Base-by-base conservation (phyloP, 1,140 invertebrate genomes). In the Calephelis nemesis region DNA sequence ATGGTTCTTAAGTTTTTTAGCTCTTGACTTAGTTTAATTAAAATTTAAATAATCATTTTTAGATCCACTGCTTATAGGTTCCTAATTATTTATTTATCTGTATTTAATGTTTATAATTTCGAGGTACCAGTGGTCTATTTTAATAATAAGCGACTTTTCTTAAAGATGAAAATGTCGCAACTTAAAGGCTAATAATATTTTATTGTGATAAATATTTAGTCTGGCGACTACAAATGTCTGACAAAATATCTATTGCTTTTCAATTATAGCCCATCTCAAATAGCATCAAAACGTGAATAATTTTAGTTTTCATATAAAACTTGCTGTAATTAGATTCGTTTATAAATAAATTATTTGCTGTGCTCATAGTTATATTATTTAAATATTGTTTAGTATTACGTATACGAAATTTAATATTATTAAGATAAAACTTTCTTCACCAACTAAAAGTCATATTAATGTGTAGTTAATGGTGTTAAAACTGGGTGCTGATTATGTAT, bases 1-100 rank as follows among this genome's bases (percentile, higher is more conserved):
- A 70, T 70, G 65, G 66, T 75, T 72, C 73, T 68, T 68, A 65
- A 66, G 54, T 73, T 50, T 70, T 73, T 62, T 71, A 65, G 63
- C 54, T 71, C 58, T 45, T 58, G 39, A 52, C 12, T 58, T 58
- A 58, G 52, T 39, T 58, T 12, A 58, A 58, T 58, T 58, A 58
- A 58, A 58, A 13, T 15, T 58, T 58, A 30, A 30, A 30, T 54
- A 54, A 54, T 54, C 13, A 54, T 58, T 58, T 9, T 39, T 58
- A 58, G 52, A 58, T 58, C 52, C 52, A 58, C 52, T 58, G 52
- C 52, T 58, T 58, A 15, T 58, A 58, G 52, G 52, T 58, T 58
- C 52, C 52, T 58, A 30, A 58, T 58, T 58, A 58, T 58, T 58
- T 58, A 58, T 58, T 19, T 58, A 58, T 58, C 52, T 58, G 39